Evolutionary conservation across 2,888 invertebrate species (phyloP), one percentile per base, ranked within the genome.

Genomic region (Agrochola litura): DNA sequence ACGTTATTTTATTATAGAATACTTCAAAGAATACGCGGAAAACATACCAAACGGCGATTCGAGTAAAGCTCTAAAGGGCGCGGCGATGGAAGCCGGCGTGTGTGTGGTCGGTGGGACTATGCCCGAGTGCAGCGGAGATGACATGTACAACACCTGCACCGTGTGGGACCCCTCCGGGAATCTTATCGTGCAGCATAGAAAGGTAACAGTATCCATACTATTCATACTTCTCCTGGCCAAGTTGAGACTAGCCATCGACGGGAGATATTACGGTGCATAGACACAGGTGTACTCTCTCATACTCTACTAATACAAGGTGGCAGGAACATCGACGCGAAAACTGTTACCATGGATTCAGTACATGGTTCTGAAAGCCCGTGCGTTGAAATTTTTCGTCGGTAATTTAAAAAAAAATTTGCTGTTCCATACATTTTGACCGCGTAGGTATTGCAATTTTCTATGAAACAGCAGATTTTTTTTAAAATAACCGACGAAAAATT

Each of bases 71-170:
- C 95, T 99, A 52, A 98, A 98, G 0, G 92, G 97, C 74, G 97
- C 98, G 41, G 99, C 99, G 0, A 98, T 97, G 84, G 97, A 98
- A 81, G 97, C 98, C 82, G 97, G 97, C 37, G 96, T 99, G 73
- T 98, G 97, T 90, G 96, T 99, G 37, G 97, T 99, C 69, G 99
- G 99, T 16, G 99, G 99, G 14, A 98, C 99, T 0, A 97, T 99
- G 88, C 99, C 99, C 0, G 99, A 99, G 96, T 95, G 97, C 79
- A 97, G 97, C 67, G 97, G 97, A 0, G 96, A 96, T 58, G 97
- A 97, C 88, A 95, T 98, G 12, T 99, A 98, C 93, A 99, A 99
- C 93, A 99, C 99, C 0, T 98, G 98, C 89, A 98, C 99, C 0
- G 97, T 99, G 2, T 99, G 98, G 98, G 97, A 97, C 90, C 97